These are phyloP conservation scores for Noturus placidus DNA, from an alignment of 2,113 vertebrate species.

Conservation along the genomic window DNA sequence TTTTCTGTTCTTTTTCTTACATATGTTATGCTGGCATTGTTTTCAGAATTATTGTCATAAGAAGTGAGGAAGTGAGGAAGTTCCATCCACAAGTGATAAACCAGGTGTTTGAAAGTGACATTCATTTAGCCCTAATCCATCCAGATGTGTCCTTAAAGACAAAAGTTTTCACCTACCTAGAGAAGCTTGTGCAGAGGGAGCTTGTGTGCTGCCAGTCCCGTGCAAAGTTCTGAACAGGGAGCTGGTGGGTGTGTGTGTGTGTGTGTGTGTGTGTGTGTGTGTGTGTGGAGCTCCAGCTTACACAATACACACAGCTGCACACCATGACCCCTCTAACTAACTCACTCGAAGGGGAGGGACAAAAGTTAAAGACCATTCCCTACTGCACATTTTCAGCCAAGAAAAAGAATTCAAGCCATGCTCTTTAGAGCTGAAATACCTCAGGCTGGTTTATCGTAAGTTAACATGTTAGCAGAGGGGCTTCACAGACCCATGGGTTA, in stretches of 20 bases:
- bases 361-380: constrained; percentile 54
- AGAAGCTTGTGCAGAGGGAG: not conserved
- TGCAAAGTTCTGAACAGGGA: constrained; percentile 36
- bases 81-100: not conserved
- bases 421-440: not conserved
- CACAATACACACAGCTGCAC: constrained; percentile 14
- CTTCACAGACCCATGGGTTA: not conserved
- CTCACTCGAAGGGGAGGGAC: constrained; percentile 67
- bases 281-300: constrained; percentile 25
- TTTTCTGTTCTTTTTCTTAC: not conserved
- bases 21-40: not conserved
- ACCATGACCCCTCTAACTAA: constrained; percentile 8
- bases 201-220: constrained; percentile 6
- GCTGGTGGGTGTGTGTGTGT: not conserved
- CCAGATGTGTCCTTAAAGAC: not conserved
- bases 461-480: not conserved
- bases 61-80: not conserved
- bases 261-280: not conserved
- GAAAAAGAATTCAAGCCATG: not conserved
- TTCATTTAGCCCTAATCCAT: not conserved
- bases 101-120: not conserved
- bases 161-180: constrained; percentile 16
- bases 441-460: not conserved
- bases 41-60: too few relatives aligned
- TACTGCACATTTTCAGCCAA: not conserved